Conservation (phyloP, 2,888 invertebrate species). For the Coenonympha glycerion region DNA sequence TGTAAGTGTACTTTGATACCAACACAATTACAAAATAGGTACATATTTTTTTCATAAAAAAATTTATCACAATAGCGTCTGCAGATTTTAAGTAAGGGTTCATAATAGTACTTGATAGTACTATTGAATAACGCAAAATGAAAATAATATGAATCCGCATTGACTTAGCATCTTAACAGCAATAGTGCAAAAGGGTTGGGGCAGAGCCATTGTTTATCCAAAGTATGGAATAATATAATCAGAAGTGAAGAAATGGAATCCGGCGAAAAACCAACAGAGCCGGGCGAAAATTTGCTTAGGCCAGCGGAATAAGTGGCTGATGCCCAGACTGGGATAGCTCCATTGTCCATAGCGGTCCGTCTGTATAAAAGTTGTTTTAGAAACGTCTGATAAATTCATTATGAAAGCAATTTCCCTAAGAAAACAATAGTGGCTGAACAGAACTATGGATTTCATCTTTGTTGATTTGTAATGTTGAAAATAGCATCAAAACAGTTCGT, state of each 20-base stretch:
- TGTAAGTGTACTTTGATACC: no score
- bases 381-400: constrained; percentile 16
- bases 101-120: no score
- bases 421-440: constrained; percentile 3
- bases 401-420: constrained; percentile 13
- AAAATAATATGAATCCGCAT: no score
- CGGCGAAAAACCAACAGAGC: constrained; percentile 71
- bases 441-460: neutral
- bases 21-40: no score
- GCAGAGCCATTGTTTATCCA: constrained; percentile 66
- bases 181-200: constrained; percentile 73
- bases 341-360: constrained; percentile 53
- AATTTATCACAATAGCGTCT: no score
- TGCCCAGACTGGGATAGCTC: constrained; percentile 46
- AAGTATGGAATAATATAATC: constrained; percentile 76
- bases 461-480: neutral
- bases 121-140: no score
- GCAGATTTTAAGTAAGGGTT: no score
- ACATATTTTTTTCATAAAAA: no score
- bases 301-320: constrained; percentile 71
- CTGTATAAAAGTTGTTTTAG: constrained; percentile 38
- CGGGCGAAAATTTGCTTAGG: constrained; percentile 75
- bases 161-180: constrained; percentile 39
- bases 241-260: constrained; percentile 75
- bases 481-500: no score